These are phyloP conservation scores for Cantharis nigra DNA, from an alignment of 2,888 invertebrate genomes.

Conservation along the genomic window DNA sequence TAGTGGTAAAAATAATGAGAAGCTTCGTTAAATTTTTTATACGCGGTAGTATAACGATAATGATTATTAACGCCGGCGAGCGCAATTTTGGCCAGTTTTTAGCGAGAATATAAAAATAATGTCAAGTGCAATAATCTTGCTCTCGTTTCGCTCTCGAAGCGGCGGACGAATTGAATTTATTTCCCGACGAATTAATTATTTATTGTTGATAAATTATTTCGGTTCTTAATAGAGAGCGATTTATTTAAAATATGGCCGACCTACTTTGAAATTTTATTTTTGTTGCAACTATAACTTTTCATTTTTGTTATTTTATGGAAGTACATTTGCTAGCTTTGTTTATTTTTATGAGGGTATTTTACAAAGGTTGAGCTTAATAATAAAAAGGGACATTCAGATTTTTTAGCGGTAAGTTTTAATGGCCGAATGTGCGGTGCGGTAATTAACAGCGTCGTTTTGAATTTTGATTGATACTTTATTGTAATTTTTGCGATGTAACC, in stretches of 20 bases:
- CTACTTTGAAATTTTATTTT: background rate
- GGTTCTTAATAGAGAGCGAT: background rate
- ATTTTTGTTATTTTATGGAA: constrained; percentile 1
- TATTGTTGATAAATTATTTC: background rate
- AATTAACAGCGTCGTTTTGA: background rate
- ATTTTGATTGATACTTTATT: background rate
- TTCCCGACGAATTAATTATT: background rate
- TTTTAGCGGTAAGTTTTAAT: background rate
- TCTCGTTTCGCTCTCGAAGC: background rate
- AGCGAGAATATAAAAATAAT: background rate
- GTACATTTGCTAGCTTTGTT: background rate
- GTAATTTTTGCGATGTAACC: background rate
- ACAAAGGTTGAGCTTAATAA: background rate
- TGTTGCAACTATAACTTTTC: background rate
- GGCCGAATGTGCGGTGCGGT: background rate
- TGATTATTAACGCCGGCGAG: background rate
- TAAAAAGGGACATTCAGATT: background rate
- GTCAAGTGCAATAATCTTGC: background rate
- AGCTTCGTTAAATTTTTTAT: background rate
- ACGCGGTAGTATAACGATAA: background rate
- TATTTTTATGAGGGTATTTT: background rate
- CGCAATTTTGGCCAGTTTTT: background rate
- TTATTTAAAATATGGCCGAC: background rate
- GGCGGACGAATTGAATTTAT: background rate
- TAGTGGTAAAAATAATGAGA: background rate